Conservation (phyloP, 2,113 vertebrate species). For the Ibidorhyncha struthersii region DNA sequence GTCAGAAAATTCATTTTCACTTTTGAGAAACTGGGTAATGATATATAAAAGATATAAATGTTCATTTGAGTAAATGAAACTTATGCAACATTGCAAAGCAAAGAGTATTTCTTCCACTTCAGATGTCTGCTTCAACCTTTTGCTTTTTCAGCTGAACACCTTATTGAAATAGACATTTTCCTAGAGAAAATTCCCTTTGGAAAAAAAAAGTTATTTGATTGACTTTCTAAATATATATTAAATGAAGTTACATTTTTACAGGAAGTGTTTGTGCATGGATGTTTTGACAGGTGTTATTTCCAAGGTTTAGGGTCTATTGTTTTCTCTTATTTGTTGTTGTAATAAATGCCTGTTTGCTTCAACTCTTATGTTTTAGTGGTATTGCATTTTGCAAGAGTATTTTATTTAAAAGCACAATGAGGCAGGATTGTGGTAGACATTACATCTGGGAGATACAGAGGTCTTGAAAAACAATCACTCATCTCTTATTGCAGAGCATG, state of each 20-base stretch:
- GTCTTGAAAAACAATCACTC: not conserved
- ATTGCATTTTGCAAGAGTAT: not conserved
- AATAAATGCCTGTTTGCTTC: not conserved
- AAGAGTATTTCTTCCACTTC: not conserved
- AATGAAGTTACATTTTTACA: not conserved
- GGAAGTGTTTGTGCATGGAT: not conserved
- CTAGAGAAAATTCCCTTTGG: not conserved
- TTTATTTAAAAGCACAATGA: not conserved
- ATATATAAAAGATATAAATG: not conserved
- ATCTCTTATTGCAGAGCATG: not conserved
- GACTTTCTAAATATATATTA: not conserved
- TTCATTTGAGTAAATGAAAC: not conserved
- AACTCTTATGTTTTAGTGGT: not conserved
- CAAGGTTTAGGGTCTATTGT: not conserved
- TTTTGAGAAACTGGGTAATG: not conserved
- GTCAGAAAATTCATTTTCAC: not conserved
- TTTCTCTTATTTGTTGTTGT: not conserved
- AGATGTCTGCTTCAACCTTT: not conserved
- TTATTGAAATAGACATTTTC: not conserved
- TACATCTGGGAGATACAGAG: not conserved
- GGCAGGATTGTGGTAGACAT: not conserved
- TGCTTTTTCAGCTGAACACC: not conserved
- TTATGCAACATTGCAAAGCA: not conserved
- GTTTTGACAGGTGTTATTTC: not conserved
- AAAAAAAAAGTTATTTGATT: not conserved